These are phyloP conservation scores for Baronia brevicornis DNA, from an alignment of 2,888 invertebrate genomes.

Conservation along the genomic window DNA sequence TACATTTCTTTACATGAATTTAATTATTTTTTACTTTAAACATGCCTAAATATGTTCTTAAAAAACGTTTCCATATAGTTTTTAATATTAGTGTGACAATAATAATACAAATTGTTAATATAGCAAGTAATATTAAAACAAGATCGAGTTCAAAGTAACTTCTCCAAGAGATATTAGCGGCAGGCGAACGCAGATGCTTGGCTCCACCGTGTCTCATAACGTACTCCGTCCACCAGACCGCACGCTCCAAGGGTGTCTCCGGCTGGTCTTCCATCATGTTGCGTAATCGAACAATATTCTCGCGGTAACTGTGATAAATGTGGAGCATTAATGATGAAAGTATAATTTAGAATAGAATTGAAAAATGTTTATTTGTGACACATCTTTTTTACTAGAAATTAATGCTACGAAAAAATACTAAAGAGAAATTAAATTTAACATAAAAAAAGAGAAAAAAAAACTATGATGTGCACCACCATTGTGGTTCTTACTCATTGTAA, in stretches of 20 bases:
- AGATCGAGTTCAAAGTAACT: conserved; percentile 33
- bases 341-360: too few relatives aligned
- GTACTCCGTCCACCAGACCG: conserved; percentile 62
- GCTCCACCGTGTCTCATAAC: conserved; percentile 45
- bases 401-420: too few relatives aligned
- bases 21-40: too few relatives aligned
- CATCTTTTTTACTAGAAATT: too few relatives aligned
- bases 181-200: conserved; percentile 39
- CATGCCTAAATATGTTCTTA: too few relatives aligned
- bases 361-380: too few relatives aligned
- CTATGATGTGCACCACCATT: too few relatives aligned
- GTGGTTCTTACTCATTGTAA: too few relatives aligned
- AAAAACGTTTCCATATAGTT: conserved; percentile 3
- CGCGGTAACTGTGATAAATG: conserved; percentile 24
- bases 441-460: too few relatives aligned
- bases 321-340: too few relatives aligned
- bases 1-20: neutral
- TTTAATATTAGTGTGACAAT: neutral
- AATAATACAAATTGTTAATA: too few relatives aligned
- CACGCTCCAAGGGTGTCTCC: conserved; percentile 42
- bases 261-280: conserved; percentile 45
- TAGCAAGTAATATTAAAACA: neutral
- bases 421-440: too few relatives aligned
- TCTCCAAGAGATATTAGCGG: conserved; percentile 34
- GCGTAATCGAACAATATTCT: conserved; percentile 29